Percentiles rank a stretch among this genome's conserved stretches.
These are phyloP conservation scores for Porites cylindrica DNA, from an alignment of 92 coral and sea anemone species.

Conservation along the genomic window DNA sequence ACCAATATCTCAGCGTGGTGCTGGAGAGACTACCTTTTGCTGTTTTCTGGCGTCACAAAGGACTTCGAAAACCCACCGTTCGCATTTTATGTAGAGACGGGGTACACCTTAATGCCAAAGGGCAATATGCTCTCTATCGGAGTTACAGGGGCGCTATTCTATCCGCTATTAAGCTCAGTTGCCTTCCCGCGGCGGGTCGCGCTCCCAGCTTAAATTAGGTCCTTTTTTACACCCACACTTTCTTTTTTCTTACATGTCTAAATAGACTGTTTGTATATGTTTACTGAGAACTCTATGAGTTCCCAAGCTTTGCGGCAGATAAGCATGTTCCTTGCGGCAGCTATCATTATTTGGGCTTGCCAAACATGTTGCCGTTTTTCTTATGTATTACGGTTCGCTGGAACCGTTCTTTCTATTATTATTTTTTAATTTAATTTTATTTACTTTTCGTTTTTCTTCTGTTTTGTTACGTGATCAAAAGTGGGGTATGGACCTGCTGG, in stretches of 20 bases:
- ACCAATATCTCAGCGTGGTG: too few species aligned
- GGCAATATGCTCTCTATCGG: too few species aligned
- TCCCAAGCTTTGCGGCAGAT: neutral
- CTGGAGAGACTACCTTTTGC: too few species aligned
- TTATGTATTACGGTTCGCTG: neutral
- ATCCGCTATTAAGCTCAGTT: neutral
- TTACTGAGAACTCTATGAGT: neutral
- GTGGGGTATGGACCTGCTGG: too few species aligned
- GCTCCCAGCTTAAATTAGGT: neutral
- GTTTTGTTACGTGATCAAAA: neutral
- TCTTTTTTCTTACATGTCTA: too few species aligned
- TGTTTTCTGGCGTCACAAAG: too few species aligned
- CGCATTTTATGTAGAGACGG: too few species aligned
- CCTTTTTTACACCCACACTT: neutral
- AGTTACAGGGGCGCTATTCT: neutral
- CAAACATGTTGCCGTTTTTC: conserved; percentile 11
- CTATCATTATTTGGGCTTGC: neutral
- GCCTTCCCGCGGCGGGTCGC: too few species aligned
- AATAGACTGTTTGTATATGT: neutral
- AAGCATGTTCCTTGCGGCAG: conserved; percentile 9
- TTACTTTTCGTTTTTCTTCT: neutral
- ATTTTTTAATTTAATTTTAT: neutral
- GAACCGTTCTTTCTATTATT: neutral
- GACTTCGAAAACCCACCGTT: too few species aligned
- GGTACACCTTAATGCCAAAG: too few species aligned